Evolutionary conservation across 2,888 invertebrate genomes (phyloP), one percentile per base, ranked within the genome.

Genomic region (Thereva nobilitata): DNA sequence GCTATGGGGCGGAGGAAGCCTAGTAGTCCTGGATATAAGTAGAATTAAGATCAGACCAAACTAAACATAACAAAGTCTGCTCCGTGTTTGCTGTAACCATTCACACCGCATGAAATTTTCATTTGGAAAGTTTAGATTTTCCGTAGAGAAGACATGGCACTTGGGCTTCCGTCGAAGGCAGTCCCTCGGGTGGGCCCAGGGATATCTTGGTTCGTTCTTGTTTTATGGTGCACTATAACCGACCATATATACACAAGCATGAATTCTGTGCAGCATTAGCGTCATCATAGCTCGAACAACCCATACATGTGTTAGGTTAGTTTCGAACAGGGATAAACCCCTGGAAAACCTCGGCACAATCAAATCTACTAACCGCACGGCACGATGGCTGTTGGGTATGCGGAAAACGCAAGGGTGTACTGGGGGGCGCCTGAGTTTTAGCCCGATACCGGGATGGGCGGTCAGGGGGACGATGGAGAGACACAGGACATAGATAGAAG

Each of bases 271-370:
- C 52, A 63, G 63, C 52, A 63, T 67, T 67, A 67, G 45, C 54
- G 52, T 67, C 67, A 59, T 68, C 64, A 67, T 56, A 50, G 57
- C 64, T 64, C 52, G 35, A 64, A 69, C 64, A 67, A 61, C 63
- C 54, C 59, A 57, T 69, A 69, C 69, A 69, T 53, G 59, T 69
- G 69, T 69, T 67, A 67, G 69, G 69, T 69, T 69, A 67, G 67
- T 67, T 69, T 64, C 63, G 38, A 64, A 67, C 50, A 50, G 42
- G 50, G 52, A 63, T 63, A 52, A 52, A 52, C 52, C 23, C 42
- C 52, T 50, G 53, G 52, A 63, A 63, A 63, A 63, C 52, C 42
- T 63, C 42, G 40, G 63, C 52, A 63, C 52, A 63, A 63, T 63
- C 52, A 63, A 63, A 63, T 63, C 52, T 10, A 63, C 63, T 52